Evolutionary conservation across 2,113 vertebrate species (phyloP).

Genomic region (Mesoclemmys tuberculata): DNA sequence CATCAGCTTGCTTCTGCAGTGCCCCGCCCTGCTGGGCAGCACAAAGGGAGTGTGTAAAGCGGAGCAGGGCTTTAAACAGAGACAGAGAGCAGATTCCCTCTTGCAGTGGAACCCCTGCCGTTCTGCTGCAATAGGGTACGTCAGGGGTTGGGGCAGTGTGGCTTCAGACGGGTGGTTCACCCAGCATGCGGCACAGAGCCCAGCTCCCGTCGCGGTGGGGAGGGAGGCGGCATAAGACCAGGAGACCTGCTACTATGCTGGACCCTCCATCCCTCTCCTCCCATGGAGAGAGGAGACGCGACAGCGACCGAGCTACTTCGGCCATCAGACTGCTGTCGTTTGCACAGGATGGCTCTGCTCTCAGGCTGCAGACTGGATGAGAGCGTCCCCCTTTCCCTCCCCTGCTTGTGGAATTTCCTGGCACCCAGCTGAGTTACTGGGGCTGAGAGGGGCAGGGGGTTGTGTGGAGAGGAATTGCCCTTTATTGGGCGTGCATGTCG

Average conservation of each 20-base stretch:
- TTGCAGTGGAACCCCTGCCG: too few species aligned
- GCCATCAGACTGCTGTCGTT: background rate
- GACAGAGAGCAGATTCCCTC: background rate
- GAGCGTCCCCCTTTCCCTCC: background rate
- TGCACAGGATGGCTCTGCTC: background rate
- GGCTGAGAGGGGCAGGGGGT: too few species aligned
- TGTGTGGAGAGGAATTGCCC: background rate
- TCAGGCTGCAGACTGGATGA: background rate
- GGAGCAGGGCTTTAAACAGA: background rate
- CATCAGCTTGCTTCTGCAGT: background rate
- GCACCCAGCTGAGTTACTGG: background rate
- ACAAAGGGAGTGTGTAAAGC: background rate
- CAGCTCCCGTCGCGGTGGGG: background rate
- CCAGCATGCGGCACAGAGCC: background rate
- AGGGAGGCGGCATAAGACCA: accelerated
- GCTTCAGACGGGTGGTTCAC: background rate
- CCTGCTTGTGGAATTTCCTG: too few species aligned
- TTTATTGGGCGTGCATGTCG: background rate
- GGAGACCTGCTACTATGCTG: background rate
- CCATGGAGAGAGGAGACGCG: background rate
- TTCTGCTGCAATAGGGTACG: too few species aligned
- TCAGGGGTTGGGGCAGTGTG: background rate
- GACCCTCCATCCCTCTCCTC: background rate
- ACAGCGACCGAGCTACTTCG: too few species aligned
- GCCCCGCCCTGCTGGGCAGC: background rate